Percentiles rank a stretch among this genome's conserved stretches.
Evolutionary conservation across 2,113 vertebrate species (phyloP).

Genomic region (Okapia johnstoni): DNA sequence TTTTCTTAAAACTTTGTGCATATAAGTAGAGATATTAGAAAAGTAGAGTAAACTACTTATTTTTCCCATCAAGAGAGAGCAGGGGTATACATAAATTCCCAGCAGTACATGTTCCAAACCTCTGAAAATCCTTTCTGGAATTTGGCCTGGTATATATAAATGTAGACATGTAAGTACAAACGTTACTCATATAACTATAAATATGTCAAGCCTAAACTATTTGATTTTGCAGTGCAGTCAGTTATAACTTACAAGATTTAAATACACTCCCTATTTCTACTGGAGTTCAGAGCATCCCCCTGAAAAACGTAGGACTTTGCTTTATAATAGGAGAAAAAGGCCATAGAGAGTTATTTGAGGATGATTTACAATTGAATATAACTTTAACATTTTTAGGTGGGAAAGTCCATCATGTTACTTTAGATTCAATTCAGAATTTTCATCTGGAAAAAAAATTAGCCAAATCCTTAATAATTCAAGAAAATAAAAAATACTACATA

Average conservation of each 20-base stretch:
- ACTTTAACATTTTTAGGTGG: not conserved
- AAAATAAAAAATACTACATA: slow-evolving; percentile 24
- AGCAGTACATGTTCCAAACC: slow-evolving; percentile 15
- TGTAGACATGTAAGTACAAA: slow-evolving; percentile 26
- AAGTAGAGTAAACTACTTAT: slow-evolving; percentile 21
- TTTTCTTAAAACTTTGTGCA: not conserved
- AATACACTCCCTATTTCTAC: not conserved
- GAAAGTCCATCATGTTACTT: not conserved
- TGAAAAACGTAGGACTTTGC: not conserved
- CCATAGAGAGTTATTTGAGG: not conserved
- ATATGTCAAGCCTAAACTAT: slow-evolving; percentile 36
- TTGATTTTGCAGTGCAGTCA: slow-evolving; percentile 46
- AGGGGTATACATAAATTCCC: not conserved
- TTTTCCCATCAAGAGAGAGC: not conserved
- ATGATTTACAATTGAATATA: not conserved
- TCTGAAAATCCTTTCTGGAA: slow-evolving; percentile 39
- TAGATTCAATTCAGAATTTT: slow-evolving; percentile 10
- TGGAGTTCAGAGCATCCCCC: not conserved
- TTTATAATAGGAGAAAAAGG: not conserved
- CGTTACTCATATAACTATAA: slow-evolving; percentile 44
- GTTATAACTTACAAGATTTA: slow-evolving; percentile 43
- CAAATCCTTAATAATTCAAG: not conserved
- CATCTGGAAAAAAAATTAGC: not conserved
- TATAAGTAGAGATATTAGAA: slow-evolving; percentile 25
- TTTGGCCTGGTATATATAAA: slow-evolving; percentile 32